Percentiles rank a stretch among this genome's conserved stretches.
Evolutionary conservation across 2,888 invertebrate species (phyloP).

Genomic region (Onchidella celtica): DNA sequence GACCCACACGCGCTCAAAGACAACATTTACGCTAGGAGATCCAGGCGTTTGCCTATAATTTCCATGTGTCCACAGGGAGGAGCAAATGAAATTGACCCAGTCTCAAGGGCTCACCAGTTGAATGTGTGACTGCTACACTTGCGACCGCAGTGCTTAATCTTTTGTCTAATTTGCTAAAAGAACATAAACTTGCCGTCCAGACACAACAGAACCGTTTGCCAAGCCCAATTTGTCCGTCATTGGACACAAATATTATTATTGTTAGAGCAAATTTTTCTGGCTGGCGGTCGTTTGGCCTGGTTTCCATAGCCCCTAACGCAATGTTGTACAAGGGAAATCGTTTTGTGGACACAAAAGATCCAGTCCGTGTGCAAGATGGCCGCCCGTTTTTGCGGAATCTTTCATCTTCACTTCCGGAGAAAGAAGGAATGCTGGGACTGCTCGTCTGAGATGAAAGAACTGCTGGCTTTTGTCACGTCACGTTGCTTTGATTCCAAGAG

Average conservation of each 20-base stretch:
- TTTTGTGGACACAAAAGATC: conserved; percentile 30
- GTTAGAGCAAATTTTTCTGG: conserved; percentile 37
- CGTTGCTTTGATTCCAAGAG: conserved; percentile 27
- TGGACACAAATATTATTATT: conserved; percentile 42
- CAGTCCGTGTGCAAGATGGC: conserved; percentile 30
- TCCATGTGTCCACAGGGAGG: background rate
- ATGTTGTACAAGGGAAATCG: conserved; percentile 43
- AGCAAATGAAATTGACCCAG: background rate
- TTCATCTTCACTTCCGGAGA: conserved; percentile 28
- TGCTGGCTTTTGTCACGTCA: conserved; percentile 34
- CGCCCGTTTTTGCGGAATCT: conserved; percentile 11
- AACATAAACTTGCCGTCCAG: conserved; percentile 32
- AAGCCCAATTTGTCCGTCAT: conserved; percentile 26
- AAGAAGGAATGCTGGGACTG: conserved; percentile 7
- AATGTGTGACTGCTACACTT: conserved; percentile 15
- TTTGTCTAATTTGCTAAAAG: conserved; percentile 37
- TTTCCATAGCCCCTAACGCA: conserved; percentile 1
- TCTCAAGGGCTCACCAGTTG: background rate
- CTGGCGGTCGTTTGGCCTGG: background rate
- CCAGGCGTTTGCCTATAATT: background rate
- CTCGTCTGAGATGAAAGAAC: conserved; percentile 6
- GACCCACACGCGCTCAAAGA: too few relatives aligned
- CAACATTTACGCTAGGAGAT: too few relatives aligned
- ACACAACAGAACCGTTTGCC: conserved; percentile 31
- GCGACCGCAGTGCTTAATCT: conserved; percentile 11